Evolutionary conservation across 2,797 vertebrate species (phyloP).

Genomic region (Enteromius paludinosus): DNA sequence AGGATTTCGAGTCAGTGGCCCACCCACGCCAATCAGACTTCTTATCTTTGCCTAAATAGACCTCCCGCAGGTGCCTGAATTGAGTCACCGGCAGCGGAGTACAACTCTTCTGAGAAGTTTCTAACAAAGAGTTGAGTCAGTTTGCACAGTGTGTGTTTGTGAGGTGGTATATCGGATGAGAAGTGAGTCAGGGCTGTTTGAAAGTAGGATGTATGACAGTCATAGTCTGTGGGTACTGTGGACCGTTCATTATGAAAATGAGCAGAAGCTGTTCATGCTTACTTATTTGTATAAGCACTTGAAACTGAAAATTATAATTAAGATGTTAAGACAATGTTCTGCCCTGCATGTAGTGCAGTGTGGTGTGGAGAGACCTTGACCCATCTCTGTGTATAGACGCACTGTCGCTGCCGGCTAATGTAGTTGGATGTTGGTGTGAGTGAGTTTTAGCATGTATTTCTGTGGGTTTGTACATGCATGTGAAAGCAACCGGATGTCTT

Average conservation of each 20-base stretch:
- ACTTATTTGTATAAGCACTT: neutral
- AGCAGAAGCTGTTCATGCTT: neutral
- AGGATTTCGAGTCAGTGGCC: slow-evolving; percentile 35
- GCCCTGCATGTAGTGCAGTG: neutral
- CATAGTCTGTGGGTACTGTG: neutral
- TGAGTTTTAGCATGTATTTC: slow-evolving; percentile 26
- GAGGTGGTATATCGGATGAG: neutral
- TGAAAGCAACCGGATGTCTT: slow-evolving; percentile 39
- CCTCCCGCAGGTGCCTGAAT: slow-evolving; percentile 18
- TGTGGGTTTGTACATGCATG: slow-evolving; percentile 42
- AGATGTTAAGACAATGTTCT: neutral
- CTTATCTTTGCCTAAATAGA: slow-evolving; percentile 26
- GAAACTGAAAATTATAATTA: neutral
- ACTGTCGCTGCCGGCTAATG: slow-evolving; percentile 16
- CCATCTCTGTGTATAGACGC: neutral
- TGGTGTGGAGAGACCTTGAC: neutral
- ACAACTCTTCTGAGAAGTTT: slow-evolving; percentile 18
- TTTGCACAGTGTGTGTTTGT: slow-evolving; percentile 13
- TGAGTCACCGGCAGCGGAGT: neutral
- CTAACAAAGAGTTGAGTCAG: slow-evolving; percentile 19
- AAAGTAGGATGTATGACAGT: neutral
- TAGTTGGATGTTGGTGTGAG: neutral
- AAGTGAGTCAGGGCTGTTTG: slow-evolving; percentile 25
- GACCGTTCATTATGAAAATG: neutral
- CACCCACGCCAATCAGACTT: slow-evolving; percentile 16